Percentiles rank a stretch among this genome's conserved stretches.
phyloP scores from a whole-genome alignment of 2,113 vertebrate species.

The Bucco capensis region DNA sequence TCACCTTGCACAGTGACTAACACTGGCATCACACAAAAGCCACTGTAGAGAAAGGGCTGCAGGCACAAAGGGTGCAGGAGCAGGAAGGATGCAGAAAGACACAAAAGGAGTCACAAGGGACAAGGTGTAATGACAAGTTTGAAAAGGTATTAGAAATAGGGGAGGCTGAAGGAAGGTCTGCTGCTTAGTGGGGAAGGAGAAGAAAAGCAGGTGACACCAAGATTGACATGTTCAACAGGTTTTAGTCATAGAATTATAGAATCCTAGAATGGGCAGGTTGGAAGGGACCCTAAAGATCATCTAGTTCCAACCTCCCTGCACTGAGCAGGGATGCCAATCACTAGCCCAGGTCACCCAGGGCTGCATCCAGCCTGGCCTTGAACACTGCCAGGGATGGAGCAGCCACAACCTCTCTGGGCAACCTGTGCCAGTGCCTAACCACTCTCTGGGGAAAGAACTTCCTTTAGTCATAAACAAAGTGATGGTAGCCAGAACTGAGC shows the following conservation, averaged over 20 bases:
- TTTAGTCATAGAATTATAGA: background rate
- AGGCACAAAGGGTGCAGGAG: constrained; percentile 1
- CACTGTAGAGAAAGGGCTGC: background rate
- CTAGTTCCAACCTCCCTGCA: too few relatives aligned
- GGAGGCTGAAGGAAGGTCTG: background rate
- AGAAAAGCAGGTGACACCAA: background rate
- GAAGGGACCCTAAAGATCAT: too few relatives aligned
- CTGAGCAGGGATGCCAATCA: too few relatives aligned
- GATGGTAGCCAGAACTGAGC: background rate
- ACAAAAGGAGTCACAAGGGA: constrained; percentile 3
- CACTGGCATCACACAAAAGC: background rate
- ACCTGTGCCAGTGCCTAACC: too few relatives aligned
- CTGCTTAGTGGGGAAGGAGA: background rate
- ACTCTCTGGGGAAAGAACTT: too few relatives aligned
- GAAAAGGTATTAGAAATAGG: background rate
- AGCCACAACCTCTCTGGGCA: too few relatives aligned
- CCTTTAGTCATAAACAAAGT: background rate
- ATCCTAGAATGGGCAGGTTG: too few relatives aligned
- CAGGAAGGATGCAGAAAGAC: background rate
- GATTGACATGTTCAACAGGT: background rate
- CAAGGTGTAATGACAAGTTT: background rate
- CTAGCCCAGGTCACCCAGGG: too few relatives aligned
- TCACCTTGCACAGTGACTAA: constrained; percentile 23
- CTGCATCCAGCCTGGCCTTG: too few relatives aligned
- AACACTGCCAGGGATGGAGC: too few relatives aligned